These are phyloP conservation scores for Trichonephila inaurata DNA, from an alignment of 1,140 invertebrate genomes.

Conservation along the genomic window DNA sequence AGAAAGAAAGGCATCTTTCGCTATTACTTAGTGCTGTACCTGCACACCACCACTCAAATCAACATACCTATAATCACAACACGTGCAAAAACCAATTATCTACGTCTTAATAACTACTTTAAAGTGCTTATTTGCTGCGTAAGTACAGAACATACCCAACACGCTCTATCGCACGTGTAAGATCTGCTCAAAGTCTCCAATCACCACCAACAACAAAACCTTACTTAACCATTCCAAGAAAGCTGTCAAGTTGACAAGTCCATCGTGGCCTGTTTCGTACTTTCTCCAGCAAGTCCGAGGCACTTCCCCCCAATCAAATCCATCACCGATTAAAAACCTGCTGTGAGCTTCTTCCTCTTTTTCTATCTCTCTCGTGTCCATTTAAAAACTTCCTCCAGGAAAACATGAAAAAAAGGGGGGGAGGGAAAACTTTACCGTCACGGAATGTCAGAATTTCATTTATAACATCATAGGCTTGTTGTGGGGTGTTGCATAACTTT, in stretches of 20 bases:
- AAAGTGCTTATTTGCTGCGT: neutral
- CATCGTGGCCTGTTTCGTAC: neutral
- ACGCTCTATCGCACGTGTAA: neutral
- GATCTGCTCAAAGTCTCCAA: neutral
- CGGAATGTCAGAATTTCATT: conserved; percentile 14
- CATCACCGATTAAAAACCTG: conserved; percentile 20
- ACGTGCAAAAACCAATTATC: neutral
- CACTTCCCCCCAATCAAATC: neutral
- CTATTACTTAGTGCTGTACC: too few relatives aligned
- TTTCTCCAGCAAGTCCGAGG: neutral
- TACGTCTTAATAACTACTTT: neutral
- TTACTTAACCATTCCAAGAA: neutral
- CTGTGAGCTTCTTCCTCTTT: neutral
- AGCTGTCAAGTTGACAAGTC: conserved; percentile 26
- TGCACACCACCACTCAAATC: neutral
- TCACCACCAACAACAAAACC: conserved; percentile 7
- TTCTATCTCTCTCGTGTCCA: neutral
- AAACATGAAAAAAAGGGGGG: neutral
- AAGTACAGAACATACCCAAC: neutral
- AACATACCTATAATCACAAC: neutral
- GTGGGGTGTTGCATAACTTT: conserved; percentile 13
- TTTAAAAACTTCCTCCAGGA: neutral
- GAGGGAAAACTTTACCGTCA: neutral
- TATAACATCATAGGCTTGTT: neutral
- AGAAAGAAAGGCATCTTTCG: too few relatives aligned